phyloP scores from a whole-genome alignment of 2,113 vertebrate genomes.

The Hystrix brachyura region DNA sequence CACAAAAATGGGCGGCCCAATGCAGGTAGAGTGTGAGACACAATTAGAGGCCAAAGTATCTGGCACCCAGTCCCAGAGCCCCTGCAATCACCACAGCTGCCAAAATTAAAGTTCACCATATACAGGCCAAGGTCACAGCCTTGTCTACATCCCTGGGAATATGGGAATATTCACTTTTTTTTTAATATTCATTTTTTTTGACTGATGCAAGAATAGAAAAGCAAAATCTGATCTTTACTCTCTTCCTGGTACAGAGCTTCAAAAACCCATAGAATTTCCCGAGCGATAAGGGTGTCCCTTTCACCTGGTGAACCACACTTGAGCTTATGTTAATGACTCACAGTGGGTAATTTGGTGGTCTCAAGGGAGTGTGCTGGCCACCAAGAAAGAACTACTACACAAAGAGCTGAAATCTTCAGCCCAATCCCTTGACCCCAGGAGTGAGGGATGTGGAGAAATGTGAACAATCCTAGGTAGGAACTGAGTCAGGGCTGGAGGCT shows the following conservation, averaged over 20 bases:
- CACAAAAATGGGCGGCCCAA: background rate
- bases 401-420: background rate
- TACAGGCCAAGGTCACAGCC: rapidly evolving
- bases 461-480: background rate
- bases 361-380: background rate
- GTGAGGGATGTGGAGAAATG: no score
- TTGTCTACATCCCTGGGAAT: background rate
- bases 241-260: background rate
- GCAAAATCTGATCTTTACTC: background rate
- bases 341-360: no score
- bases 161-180: background rate
- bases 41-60: background rate
- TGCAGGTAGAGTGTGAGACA: background rate
- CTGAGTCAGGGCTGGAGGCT: no score
- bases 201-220: background rate
- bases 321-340: background rate
- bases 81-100: background rate
- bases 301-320: background rate
- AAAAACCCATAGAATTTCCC: background rate
- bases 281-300: background rate
- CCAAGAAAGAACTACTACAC: background rate
- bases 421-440: background rate
- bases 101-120: background rate
- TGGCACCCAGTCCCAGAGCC: background rate
- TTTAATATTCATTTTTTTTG: background rate